phyloP scores from a whole-genome alignment of 2,888 invertebrate species.

The Sclerodermus sp. region DNA sequence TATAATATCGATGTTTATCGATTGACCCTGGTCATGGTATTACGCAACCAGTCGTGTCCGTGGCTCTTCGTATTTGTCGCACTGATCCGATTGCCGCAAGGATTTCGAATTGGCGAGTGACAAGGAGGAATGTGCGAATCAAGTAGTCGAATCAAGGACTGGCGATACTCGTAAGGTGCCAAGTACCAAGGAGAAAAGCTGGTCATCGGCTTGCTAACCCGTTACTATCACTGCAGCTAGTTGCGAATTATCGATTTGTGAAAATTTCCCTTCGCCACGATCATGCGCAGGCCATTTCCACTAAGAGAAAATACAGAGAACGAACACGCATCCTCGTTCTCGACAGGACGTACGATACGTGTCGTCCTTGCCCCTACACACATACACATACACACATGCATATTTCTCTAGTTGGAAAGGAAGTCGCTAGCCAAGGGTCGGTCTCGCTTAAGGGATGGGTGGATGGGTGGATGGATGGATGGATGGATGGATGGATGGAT shows the following conservation, averaged over 20 bases:
- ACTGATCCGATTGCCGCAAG: no score
- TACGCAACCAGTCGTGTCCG: no score
- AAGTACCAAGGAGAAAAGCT: slow-evolving; percentile 38
- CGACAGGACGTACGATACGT: slow-evolving; percentile 20
- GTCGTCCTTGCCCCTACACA: slow-evolving; percentile 18
- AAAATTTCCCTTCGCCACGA: slow-evolving; percentile 40
- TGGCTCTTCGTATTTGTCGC: neutral
- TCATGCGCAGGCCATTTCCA: slow-evolving; percentile 39
- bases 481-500: no score
- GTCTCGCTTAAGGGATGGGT: no score
- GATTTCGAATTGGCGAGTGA: no score
- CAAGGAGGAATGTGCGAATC: no score
- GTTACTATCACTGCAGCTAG: slow-evolving; percentile 45
- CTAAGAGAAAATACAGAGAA: slow-evolving; percentile 8
- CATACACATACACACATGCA: no score
- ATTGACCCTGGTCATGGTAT: neutral
- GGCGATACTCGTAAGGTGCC: neutral
- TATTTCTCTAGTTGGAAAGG: no score
- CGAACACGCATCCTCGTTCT: slow-evolving; percentile 24
- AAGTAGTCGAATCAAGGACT: no score
- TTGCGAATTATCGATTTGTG: slow-evolving; percentile 51
- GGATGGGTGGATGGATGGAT: no score
- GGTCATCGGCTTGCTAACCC: slow-evolving; percentile 49
- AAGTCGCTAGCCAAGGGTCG: no score
- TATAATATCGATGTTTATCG: neutral